Base-by-base conservation (phyloP, 1,140 invertebrate genomes). In the Seison nebaliae region DNA sequence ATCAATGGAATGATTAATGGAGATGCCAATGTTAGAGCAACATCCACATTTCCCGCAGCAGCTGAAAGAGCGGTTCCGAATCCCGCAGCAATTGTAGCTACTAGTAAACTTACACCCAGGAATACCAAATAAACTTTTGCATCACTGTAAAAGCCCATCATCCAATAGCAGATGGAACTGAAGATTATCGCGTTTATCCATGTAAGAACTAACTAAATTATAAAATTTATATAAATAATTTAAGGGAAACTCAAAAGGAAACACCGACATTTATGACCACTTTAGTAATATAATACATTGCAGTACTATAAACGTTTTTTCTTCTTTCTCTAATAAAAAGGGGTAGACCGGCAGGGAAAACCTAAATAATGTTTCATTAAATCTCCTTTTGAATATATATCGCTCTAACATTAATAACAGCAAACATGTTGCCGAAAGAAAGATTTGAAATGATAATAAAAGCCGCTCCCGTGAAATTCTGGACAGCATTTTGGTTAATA, bases 401-500 rank as follows among this genome's bases (percentile, higher is more conserved):
- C n/a, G n/a, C n/a, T n/a, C n/a, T n/a, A n/a, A n/a, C n/a, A n/a
- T n/a, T 21, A 22, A 39, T 30, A 8, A 30, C 37, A 8, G 29
- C 37, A 14, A 39, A 16, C 23, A 32, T 39, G 29, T 30, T 32
- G 24, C 31, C 23, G 20, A 39, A n/a, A n/a, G n/a, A n/a, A n/a
- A n/a, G n/a, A 19, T 39, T 39, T 9, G 37, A 24, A 12, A 26
- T 18, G 21, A 28, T 32, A 9, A 39, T 18, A 28, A 39, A 39
- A 23, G 33, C 20, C 28, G 33, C 17, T 26, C 37, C 28, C 7
- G 37, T 26, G 5, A 39, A 32, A 28, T 39, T 39, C 21, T 39
- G 37, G 12, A 39, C 24, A 11, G 28, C 37, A 32, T 39, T 39
- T 39, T 39, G 37, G 17, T 39, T 39, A 24, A 39, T n/a, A 32